phyloP scores from a whole-genome alignment of 2,888 invertebrate genomes.

The Oxystoma pomonae region DNA sequence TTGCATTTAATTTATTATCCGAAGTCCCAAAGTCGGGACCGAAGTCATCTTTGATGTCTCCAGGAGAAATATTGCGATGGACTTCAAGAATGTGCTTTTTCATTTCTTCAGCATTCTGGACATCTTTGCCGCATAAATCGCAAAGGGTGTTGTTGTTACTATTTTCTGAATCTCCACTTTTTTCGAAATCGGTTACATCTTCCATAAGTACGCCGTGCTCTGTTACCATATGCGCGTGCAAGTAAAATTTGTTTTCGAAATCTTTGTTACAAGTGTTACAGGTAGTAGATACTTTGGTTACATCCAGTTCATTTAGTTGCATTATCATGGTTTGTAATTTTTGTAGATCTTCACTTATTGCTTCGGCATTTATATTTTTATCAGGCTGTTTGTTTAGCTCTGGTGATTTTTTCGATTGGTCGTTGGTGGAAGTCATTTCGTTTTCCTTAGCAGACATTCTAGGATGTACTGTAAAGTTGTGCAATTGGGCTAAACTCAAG shows the following conservation, averaged over 20 bases:
- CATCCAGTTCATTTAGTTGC: constrained; percentile 78
- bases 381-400: constrained; percentile 24
- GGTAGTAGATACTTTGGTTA: constrained; percentile 49
- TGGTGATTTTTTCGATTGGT: constrained; percentile 27
- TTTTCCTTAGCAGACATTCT: constrained; percentile 33
- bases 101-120: constrained; percentile 58
- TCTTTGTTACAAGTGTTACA: constrained; percentile 71
- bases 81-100: constrained; percentile 66
- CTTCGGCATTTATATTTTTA: constrained; percentile 49
- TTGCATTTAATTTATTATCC: constrained; percentile 47
- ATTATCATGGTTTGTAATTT: constrained; percentile 88
- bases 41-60: constrained; percentile 12
- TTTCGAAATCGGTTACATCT: constrained; percentile 44
- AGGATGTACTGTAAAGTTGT: constrained; percentile 45
- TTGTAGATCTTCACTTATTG: constrained; percentile 80
- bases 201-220: constrained; percentile 59
- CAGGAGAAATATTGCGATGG: constrained; percentile 50
- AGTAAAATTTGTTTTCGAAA: constrained; percentile 65
- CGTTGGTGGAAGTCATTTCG: constrained; percentile 36
- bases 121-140: constrained; percentile 47
- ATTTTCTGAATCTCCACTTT: constrained; percentile 39
- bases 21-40: constrained; percentile 36
- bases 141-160: constrained; percentile 44
- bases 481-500: constrained; percentile 44
- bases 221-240: constrained; percentile 65